Base-by-base conservation (phyloP, 1,140 invertebrate species). In the Pseudomyrmex pallidus region DNA sequence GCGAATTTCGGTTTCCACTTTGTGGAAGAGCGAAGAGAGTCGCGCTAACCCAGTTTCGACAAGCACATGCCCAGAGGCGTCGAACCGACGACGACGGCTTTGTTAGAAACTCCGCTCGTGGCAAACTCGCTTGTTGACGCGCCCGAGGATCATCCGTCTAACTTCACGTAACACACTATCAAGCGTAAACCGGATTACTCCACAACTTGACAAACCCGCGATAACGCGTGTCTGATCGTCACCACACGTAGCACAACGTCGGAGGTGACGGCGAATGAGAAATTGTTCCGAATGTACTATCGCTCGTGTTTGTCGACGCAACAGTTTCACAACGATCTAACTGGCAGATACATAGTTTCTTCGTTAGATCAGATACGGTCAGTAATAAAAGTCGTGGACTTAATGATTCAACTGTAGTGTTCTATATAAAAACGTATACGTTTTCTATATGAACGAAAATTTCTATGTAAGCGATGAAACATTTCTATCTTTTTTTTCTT, bases 31-130 rank as follows among this genome's bases (percentile, higher is more conserved):
- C 46, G 4, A 25, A 1, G 50, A 35, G n/a, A 46, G 50, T 13
- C 61, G 62, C 13, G 17, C 56, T 88, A 87, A 88, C 87, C 87
- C 56, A 88, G 76, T 87, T 87, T 82, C 87, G 74, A 13, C 63
- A 57, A 68, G 35, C 35, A 17, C 46, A 56, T 46, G 52, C 76
- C 35, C 78, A 59, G 17, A 25, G 57, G 48, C 64, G 52, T 62
- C 85, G 59, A 83, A 64, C 62, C 67, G 25, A 25, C 76, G 61
- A 17, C 48, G 74, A 15, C 50, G 25, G 57, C 73, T 83, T 83
- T 77, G 77, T 84, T 66, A 46, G 44, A 74, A 87, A 84, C 72
- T 73, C 17, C 12, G 15, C 8, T 56, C 50, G 64, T 46, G 61
- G 64, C 25, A n/a, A 70, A 72, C 17, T 64, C 50, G 57, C 44